A percentile compares a stretch with the other conserved stretches of the same genome.
Conservation (phyloP, 2,797 vertebrate genomes). For the Darevskia nairensis region DNA sequence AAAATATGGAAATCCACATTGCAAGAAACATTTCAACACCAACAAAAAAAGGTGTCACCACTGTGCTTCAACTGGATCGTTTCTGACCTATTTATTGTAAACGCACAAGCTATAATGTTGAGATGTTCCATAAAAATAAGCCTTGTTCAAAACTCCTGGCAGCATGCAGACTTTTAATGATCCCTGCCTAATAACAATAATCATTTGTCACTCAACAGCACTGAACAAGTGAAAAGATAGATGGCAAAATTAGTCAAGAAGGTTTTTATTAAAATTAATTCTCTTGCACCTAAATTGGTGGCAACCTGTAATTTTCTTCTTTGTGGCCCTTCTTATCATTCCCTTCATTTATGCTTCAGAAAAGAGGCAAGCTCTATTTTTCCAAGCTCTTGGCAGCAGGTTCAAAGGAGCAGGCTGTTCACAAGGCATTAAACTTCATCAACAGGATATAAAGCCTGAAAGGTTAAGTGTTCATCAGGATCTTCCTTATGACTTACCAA, state of each 20-base stretch:
- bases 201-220: conserved; percentile 60
- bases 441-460: conserved; percentile 58
- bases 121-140: conserved; percentile 16
- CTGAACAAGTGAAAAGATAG: conserved; percentile 56
- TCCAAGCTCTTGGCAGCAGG: conserved; percentile 56
- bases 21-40: background rate
- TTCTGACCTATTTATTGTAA: conserved; percentile 20
- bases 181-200: conserved; percentile 30
- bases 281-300: conserved; percentile 62
- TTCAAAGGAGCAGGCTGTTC: conserved; percentile 56
- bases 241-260: conserved; percentile 70
- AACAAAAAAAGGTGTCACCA: background rate
- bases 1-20: background rate
- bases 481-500: conserved; percentile 42
- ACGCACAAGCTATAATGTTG: background rate
- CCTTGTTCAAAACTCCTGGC: conserved; percentile 50
- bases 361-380: conserved; percentile 63
- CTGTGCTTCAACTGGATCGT: background rate
- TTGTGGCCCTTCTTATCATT: conserved; percentile 67
- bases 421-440: conserved; percentile 51
- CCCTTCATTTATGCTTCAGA: conserved; percentile 67
- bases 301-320: conserved; percentile 72
- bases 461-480: conserved; percentile 53
- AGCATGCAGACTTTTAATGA: conserved; percentile 60
- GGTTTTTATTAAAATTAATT: conserved; percentile 73